These are phyloP conservation scores for Drosophila simulans DNA, from an alignment of 1,140 invertebrate species.

Conservation along the genomic window DNA sequence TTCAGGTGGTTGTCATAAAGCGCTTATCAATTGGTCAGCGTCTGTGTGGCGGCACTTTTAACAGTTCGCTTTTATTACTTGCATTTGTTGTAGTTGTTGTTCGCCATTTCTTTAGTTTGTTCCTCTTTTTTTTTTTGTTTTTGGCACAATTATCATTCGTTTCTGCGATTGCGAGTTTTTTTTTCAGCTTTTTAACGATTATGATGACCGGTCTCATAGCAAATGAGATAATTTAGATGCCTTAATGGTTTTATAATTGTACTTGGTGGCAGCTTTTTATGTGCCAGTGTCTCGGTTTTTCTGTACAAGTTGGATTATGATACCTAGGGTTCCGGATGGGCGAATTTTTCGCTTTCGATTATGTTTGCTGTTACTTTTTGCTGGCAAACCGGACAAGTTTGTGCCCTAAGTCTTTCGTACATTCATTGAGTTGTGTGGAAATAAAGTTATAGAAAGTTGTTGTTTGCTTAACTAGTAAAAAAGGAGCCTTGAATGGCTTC, in stretches of 20 bases:
- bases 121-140: slow-evolving; percentile 12
- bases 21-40: slow-evolving; percentile 51
- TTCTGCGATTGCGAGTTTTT: slow-evolving; percentile 23
- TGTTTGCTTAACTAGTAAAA: neutral
- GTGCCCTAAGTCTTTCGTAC: slow-evolving; percentile 39
- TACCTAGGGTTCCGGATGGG: slow-evolving; percentile 3
- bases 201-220: slow-evolving; percentile 69
- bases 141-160: slow-evolving; percentile 51
- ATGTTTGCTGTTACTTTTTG: slow-evolving; percentile 17
- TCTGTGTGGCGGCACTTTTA: slow-evolving; percentile 49
- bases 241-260: slow-evolving; percentile 77
- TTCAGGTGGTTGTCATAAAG: slow-evolving; percentile 45
- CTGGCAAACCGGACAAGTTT: slow-evolving; percentile 19
- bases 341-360: slow-evolving; percentile 21
- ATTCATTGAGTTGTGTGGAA: slow-evolving; percentile 12
- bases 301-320: slow-evolving; percentile 12
- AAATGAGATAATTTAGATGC: slow-evolving; percentile 76
- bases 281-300: slow-evolving; percentile 16
- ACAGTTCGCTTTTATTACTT: slow-evolving; percentile 56
- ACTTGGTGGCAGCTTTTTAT: slow-evolving; percentile 52
- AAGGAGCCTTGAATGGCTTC: neutral
- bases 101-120: neutral
- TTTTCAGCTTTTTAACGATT: slow-evolving; percentile 59
- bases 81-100: slow-evolving; percentile 24
- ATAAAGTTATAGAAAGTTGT: slow-evolving; percentile 31